Evolutionary conservation across 1,140 invertebrate genomes (phyloP).

Genomic region (Drosophila truncata): DNA sequence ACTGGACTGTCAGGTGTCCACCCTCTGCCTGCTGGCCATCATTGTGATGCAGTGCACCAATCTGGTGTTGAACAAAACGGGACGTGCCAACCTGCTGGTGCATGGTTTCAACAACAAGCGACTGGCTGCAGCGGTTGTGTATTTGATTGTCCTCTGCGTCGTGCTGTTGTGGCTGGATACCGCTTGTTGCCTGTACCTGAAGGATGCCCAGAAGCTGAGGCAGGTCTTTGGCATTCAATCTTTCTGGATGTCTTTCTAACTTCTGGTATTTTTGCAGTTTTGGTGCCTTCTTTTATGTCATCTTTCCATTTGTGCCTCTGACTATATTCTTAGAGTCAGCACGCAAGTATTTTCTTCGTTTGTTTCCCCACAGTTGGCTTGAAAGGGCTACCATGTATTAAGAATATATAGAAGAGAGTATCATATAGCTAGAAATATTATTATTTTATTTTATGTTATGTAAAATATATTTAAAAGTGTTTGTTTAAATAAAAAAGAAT

Average conservation of each 20-base stretch:
- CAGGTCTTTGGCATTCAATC: not conserved
- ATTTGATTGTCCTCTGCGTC: conserved; percentile 20
- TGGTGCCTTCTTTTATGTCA: not conserved
- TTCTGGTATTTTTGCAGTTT: conserved; percentile 16
- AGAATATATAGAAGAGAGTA: not conserved
- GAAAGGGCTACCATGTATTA: conserved; percentile 35
- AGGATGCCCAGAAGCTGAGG: not conserved
- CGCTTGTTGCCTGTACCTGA: not conserved
- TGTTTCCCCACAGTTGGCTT: conserved; percentile 52
- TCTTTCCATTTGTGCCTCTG: conserved; percentile 30
- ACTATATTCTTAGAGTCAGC: conserved; percentile 22
- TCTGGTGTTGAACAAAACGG: conserved; percentile 50
- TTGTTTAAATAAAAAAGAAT: not conserved
- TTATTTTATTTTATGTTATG: not conserved
- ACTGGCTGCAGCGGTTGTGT: conserved; percentile 20
- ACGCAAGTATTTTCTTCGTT: conserved; percentile 39
- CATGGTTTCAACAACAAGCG: conserved; percentile 53
- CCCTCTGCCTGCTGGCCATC: conserved; percentile 26
- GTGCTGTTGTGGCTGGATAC: conserved; percentile 5
- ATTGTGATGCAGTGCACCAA: conserved; percentile 57
- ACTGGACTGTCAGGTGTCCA: conserved; percentile 21
- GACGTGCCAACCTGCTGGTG: conserved; percentile 36
- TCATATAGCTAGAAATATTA: not conserved
- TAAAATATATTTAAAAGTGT: not conserved
- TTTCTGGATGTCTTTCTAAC: not conserved